Conservation (phyloP, 1,140 invertebrate genomes). For the Zaprionus vittiger region DNA sequence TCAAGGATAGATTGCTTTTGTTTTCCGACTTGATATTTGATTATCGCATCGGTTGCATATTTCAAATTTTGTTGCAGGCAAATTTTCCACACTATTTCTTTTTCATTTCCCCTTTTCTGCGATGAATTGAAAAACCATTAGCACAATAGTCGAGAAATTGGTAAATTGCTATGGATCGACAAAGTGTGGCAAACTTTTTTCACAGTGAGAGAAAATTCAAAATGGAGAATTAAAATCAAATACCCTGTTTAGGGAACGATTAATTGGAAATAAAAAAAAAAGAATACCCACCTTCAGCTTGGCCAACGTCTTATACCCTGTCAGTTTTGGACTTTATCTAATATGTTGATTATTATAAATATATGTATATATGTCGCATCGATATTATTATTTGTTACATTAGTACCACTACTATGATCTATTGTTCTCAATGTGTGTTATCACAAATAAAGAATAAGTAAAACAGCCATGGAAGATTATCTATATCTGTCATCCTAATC, state of each 20-base stretch:
- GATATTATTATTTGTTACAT: too few species aligned
- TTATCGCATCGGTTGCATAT: slow-evolving; percentile 54
- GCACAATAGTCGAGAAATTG: neutral
- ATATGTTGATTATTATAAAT: too few species aligned
- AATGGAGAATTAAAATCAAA: neutral
- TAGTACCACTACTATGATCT: too few species aligned
- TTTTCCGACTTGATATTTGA: slow-evolving; percentile 8
- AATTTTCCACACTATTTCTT: slow-evolving; percentile 4
- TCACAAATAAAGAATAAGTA: too few species aligned
- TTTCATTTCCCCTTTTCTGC: neutral
- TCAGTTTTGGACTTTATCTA: too few species aligned
- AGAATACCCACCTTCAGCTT: neutral
- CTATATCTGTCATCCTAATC: too few species aligned
- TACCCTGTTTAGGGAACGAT: too few species aligned
- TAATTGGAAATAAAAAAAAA: neutral
- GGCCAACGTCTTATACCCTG: too few species aligned
- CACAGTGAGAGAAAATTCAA: neutral
- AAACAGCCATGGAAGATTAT: too few species aligned
- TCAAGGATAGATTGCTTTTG: slow-evolving; percentile 66
- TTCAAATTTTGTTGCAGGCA: slow-evolving; percentile 50
- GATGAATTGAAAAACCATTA: slow-evolving; percentile 30
- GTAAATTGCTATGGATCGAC: neutral
- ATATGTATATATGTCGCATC: too few species aligned
- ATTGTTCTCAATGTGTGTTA: too few species aligned
- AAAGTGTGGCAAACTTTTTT: neutral